Evolutionary conservation across 2,113 vertebrate species (phyloP).

Genomic region (Ranitomeya imitator): DNA sequence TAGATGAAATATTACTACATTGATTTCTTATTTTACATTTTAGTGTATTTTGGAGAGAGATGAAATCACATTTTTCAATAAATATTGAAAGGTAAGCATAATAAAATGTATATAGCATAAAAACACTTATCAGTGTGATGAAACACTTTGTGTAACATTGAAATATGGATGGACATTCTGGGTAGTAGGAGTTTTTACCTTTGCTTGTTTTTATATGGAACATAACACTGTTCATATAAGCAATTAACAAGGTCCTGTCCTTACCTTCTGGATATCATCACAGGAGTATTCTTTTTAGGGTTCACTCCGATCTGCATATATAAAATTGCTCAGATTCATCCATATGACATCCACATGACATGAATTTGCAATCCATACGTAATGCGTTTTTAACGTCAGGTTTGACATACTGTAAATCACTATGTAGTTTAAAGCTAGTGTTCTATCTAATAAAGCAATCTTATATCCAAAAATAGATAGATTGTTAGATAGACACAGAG

Average conservation of each 20-base stretch:
- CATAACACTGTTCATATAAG: not conserved
- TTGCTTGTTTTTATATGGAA: not conserved
- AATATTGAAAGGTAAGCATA: not conserved
- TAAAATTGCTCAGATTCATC: no score
- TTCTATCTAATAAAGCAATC: no score
- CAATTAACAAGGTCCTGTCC: not conserved
- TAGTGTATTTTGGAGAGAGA: not conserved
- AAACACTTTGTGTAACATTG: not conserved
- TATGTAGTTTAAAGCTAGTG: no score
- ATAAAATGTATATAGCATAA: not conserved
- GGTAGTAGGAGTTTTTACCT: not conserved
- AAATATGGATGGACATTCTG: not conserved
- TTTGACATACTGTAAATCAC: no score
- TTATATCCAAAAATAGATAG: no score
- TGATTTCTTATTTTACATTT: not conserved
- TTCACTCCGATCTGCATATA: no score
- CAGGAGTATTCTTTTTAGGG: no score
- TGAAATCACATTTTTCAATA: not conserved
- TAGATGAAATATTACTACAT: not conserved
- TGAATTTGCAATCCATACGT: no score
- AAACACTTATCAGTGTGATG: not conserved
- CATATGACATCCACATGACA: no score
- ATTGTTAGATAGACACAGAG: no score
- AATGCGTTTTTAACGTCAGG: no score
- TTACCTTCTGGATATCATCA: not conserved